phyloP scores from a whole-genome alignment of 2,113 vertebrate genomes.

The Syngnathus scovelli region DNA sequence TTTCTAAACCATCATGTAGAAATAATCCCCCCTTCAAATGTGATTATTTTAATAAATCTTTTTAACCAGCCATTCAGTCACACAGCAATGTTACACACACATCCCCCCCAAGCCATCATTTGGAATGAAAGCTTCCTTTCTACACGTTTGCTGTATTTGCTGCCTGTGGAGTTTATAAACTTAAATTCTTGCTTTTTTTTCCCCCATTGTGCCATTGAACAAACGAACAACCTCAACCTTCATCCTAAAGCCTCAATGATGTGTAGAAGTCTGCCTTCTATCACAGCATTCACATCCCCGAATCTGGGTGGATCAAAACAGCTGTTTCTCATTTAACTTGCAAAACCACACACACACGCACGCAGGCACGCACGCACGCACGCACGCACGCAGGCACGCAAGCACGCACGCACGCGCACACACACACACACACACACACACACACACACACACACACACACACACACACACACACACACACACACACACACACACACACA shows the following conservation, averaged over 20 bases:
- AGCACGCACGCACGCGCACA: constrained; percentile 13
- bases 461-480: background rate
- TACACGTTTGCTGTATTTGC: constrained; percentile 42
- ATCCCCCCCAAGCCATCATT: constrained; percentile 41
- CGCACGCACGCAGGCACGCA: no score
- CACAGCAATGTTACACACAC: constrained; percentile 33
- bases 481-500: constrained; percentile 11
- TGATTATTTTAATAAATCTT: constrained; percentile 70
- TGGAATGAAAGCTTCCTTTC: constrained; percentile 18
- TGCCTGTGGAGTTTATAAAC: constrained; percentile 33
- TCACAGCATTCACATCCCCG: constrained; percentile 48
- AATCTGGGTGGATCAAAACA: constrained; percentile 39
- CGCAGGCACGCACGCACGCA: constrained; percentile 10
- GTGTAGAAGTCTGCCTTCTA: constrained; percentile 49
- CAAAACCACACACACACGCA: constrained; percentile 9
- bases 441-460: constrained; percentile 11
- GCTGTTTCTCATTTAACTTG: constrained; percentile 49
- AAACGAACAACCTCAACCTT: constrained; percentile 34
- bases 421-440: constrained; percentile 8
- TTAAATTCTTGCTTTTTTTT: background rate
- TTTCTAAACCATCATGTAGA: constrained; percentile 62
- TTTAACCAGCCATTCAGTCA: constrained; percentile 62
- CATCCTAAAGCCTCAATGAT: constrained; percentile 47
- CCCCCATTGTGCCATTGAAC: constrained; percentile 8
- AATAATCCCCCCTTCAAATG: constrained; percentile 67